Base-by-base conservation (phyloP, 2,797 vertebrate species). In the Arvicola amphibius region DNA sequence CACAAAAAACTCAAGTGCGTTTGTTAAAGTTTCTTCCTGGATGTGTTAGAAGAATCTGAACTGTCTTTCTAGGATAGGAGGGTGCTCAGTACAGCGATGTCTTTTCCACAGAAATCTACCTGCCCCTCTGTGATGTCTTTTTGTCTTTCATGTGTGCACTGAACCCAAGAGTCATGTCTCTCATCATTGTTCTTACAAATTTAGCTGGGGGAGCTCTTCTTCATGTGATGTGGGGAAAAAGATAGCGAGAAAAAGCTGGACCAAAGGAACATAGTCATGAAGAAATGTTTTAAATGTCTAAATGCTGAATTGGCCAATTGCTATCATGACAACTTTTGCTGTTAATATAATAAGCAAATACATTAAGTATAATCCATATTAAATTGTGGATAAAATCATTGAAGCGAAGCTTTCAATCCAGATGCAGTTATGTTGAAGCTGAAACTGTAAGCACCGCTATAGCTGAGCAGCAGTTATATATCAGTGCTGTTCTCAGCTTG, bases 401-500 rank as follows among this genome's bases (percentile, higher is more conserved):
- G 65, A 53, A 79, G 23, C 19, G 27, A 92, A 93, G 79, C 74
- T 69, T 25, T 69, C 48, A 53, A 25, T 74, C 29, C 84, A 86
- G 14, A 74, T 32, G 83, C 40, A 87, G 86, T 89, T 91, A 32
- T 61, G 5, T 88, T 96, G 40, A 7, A 71, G 79, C 11, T 7
- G 77, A 90, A 86, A 76, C 9, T 6, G 59, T 25, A 86, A 93
- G 71, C 40, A 53, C 83, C n/a, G 29, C 10, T 14, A 5, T 59
- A 73, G 40, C 29, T 78, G n/a, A 34, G 37, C 40, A 59, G 12
- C 48, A 61, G 92, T 79, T 79, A 40, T 51, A 48, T 34, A 43
- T 92, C 80, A 84, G 13, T 73, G 19, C 80, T 89, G 2, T 65
- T 78, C 14, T 88, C 29, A 51, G 92, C 92, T 89, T 95, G 51